phyloP scores from a whole-genome alignment of 2,113 vertebrate genomes.

The Triplophysa rosa region DNA sequence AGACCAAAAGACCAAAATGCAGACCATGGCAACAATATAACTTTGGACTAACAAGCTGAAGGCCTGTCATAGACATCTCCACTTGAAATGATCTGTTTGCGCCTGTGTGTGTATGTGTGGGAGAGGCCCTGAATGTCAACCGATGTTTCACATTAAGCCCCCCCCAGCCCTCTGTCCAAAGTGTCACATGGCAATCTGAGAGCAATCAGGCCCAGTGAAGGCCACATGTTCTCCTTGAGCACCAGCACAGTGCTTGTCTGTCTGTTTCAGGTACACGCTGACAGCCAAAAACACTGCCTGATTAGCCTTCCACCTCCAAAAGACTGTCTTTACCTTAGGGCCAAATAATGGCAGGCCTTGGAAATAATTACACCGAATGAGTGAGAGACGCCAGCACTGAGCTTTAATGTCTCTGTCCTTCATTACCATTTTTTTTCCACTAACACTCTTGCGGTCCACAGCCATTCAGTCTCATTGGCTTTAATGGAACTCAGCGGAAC shows the following conservation, averaged over 20 bases:
- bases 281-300: conserved; percentile 44
- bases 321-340: conserved; percentile 45
- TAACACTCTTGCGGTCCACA: neutral
- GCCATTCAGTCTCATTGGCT: conserved; percentile 35
- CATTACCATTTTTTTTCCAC: conserved; percentile 47
- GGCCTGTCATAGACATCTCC: conserved; percentile 33
- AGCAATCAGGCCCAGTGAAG: conserved; percentile 50
- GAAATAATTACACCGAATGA: conserved; percentile 47
- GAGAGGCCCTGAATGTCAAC: conserved; percentile 39
- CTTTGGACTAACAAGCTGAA: conserved; percentile 44
- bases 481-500: conserved; percentile 34
- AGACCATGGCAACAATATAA: conserved; percentile 22
- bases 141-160: conserved; percentile 59
- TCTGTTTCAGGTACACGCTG: conserved; percentile 37
- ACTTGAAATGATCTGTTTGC: conserved; percentile 8
- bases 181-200: conserved; percentile 55
- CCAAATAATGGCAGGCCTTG: conserved; percentile 49
- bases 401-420: conserved; percentile 47
- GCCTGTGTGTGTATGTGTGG: conserved; percentile 6
- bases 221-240: conserved; percentile 48
- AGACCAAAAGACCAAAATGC: conserved; percentile 16
- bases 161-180: conserved; percentile 30
- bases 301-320: conserved; percentile 43
- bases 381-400: conserved; percentile 26
- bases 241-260: conserved; percentile 26